Percentiles rank a stretch among this genome's conserved stretches.
Evolutionary conservation across 2,888 invertebrate genomes (phyloP).

Genomic region (Orthosia cruda): DNA sequence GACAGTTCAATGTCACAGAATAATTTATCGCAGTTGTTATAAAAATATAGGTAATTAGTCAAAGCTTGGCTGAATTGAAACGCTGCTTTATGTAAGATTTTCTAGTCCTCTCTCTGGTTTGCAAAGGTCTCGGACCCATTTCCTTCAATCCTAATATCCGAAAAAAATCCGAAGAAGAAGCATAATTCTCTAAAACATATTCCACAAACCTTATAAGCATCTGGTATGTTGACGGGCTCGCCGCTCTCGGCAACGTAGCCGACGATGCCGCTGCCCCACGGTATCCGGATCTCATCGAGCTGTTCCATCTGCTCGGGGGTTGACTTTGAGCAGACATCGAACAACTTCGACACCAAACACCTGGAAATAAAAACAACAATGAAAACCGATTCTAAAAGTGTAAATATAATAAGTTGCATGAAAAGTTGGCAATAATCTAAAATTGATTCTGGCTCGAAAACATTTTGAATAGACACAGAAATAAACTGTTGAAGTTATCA

Average conservation of each 20-base stretch:
- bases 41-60: slow-evolving; percentile 26
- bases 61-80: slow-evolving; percentile 8
- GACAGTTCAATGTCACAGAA: slow-evolving; percentile 38
- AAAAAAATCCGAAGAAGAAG: neutral
- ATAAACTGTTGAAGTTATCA: slow-evolving; percentile 34
- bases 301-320: slow-evolving; percentile 98
- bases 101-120: neutral
- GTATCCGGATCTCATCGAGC: slow-evolving; percentile 97
- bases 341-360: slow-evolving; percentile 97
- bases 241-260: slow-evolving; percentile 98
- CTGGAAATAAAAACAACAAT: slow-evolving; percentile 82
- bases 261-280: slow-evolving; percentile 99
- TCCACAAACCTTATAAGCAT: slow-evolving; percentile 96
- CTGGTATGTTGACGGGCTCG: slow-evolving; percentile 98
- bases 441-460: slow-evolving; percentile 6
- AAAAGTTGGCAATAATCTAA: slow-evolving; percentile 1
- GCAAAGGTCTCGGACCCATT: neutral
- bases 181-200: neutral
- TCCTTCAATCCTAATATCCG: neutral
- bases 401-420: neutral
- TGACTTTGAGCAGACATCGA: slow-evolving; percentile 98
- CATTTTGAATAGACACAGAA: slow-evolving; percentile 11
- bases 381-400: neutral
- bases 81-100: neutral
- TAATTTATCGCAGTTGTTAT: slow-evolving; percentile 32